Base-by-base conservation (phyloP, 2,797 vertebrate species). In the Apogon talboti region DNA sequence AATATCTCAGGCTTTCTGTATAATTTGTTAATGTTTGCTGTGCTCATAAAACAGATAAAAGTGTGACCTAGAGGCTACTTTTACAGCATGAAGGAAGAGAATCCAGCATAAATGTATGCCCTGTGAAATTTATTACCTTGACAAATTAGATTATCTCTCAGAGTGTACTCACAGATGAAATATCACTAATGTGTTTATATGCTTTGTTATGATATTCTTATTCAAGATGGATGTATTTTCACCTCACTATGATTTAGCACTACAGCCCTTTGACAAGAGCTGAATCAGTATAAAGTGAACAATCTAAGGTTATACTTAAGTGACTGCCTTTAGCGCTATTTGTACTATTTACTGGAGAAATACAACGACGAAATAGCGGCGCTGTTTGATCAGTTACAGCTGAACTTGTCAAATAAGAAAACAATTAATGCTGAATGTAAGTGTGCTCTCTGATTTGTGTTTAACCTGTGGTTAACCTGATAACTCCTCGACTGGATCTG, bases 381-480 rank as follows among this genome's bases (percentile, higher is more conserved):
- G 14, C 33, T 11, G 18, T 58, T 63, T 50, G 53, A 74, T 62
- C 47, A 50, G 68, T 11, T 42, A 21, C 55, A 48, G 16, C 67
- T 69, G 24, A 82, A 74, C 69, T 64, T 74, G 71, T 83, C 78
- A 72, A 57, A 71, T n/a, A 57, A 11, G 45, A 68, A 83, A 82
- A 65, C 63, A 74, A 72, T 77, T 76, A 79, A 72, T 49, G 48
- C 4, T 60, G 37, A 46, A 76, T 69, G 13, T 59, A 55, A 74
- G 74, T 50, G 45, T 81, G 82, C 73, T 71, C 45, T 66, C 45
- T 70, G 75, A 76, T 81, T 86, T 66, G 62, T 72, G 74, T 77
- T 81, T 87, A 89, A 85, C 84, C 83, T 84, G 73, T 54, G 45
- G 61, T 90, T 89, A 89, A 91, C 85, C 86, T 71, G 85, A 84